Conservation (phyloP, 2,888 invertebrate species). For the Tubulanus polymorphus region DNA sequence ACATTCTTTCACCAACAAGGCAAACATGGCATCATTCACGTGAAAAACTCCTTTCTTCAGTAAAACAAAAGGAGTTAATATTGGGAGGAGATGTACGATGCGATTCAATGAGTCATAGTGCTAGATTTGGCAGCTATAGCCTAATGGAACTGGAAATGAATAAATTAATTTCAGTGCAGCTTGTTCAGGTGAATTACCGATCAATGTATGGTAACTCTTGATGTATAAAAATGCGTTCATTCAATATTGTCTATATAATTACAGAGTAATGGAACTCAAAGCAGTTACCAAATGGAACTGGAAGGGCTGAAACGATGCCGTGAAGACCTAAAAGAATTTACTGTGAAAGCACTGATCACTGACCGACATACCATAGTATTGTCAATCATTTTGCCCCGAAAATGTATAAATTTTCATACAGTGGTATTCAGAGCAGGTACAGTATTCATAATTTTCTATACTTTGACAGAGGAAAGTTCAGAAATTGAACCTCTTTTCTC, state of each 20-base stretch:
- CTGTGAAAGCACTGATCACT: background rate
- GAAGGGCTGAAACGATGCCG: background rate
- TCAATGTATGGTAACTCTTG: background rate
- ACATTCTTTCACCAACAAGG: background rate
- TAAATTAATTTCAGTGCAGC: background rate
- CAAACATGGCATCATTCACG: background rate
- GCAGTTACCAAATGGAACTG: conserved; percentile 1
- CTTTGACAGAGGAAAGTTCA: no score
- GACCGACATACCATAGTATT: background rate
- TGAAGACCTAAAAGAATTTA: background rate
- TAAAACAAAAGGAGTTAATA: background rate
- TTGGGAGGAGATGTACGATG: background rate
- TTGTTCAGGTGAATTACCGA: background rate
- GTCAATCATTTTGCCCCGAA: background rate
- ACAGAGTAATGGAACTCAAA: background rate
- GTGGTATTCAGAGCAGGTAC: conserved; percentile 1
- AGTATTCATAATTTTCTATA: no score
- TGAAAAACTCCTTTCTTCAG: background rate
- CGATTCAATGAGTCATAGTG: background rate
- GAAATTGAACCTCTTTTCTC: no score
- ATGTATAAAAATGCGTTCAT: no score
- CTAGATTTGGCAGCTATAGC: background rate
- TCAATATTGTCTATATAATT: no score
- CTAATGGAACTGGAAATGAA: background rate
- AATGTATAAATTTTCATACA: background rate